These are phyloP conservation scores for Chaetorhynchus papuensis DNA, from an alignment of 2,113 vertebrate species.

Conservation along the genomic window DNA sequence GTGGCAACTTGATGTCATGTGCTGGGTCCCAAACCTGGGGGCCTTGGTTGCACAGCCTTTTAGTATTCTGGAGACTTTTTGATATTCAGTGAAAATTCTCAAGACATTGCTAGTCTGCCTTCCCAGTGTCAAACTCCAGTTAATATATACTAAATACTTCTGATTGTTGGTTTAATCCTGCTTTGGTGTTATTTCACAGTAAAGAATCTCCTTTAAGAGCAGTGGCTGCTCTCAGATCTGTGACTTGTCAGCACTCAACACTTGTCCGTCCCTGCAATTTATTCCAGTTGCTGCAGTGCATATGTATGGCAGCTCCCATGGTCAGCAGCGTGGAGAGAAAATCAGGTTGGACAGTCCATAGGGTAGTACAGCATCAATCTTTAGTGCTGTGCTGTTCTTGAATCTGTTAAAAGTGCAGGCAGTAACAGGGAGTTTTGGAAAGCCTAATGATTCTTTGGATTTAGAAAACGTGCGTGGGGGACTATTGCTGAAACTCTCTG, in stretches of 20 bases:
- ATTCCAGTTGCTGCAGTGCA: background rate
- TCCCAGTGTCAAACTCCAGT: background rate
- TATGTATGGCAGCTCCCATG: background rate
- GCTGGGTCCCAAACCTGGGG: background rate
- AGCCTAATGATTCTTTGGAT: background rate
- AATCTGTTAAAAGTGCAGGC: background rate
- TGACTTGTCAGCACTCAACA: background rate
- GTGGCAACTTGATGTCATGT: background rate
- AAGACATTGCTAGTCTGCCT: background rate
- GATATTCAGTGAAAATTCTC: background rate
- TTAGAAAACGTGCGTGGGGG: background rate
- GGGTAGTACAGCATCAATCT: background rate
- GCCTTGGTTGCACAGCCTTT: background rate
- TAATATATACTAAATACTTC: background rate
- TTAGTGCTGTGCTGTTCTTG: background rate
- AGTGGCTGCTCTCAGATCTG: background rate
- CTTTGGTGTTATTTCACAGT: background rate
- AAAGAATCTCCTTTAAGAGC: background rate
- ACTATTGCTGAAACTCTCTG: background rate
- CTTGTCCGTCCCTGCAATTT: background rate
- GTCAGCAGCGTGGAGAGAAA: background rate
- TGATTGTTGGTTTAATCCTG: background rate
- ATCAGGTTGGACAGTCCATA: accelerated
- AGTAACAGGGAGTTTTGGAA: background rate
- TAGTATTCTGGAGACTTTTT: background rate